Evolutionary conservation across 2,113 vertebrate genomes (phyloP).

Genomic region (Murina feae): DNA sequence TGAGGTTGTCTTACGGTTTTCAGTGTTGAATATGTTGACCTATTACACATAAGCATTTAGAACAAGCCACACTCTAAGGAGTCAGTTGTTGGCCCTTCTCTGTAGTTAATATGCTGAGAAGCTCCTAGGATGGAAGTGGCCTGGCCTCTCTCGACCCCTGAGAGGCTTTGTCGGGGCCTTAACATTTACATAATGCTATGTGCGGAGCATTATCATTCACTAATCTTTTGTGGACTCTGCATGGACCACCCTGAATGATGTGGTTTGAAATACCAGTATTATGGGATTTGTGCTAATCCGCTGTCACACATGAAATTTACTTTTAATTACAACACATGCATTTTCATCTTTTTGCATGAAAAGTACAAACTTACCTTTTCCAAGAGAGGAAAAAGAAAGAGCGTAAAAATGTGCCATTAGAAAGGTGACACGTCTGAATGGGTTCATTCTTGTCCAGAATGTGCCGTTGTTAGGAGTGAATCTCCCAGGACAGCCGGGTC

Average conservation of each 20-base stretch:
- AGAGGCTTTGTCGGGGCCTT: not conserved
- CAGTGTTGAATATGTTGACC: not conserved
- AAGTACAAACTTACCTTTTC: constrained; percentile 12
- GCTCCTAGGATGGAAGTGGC: not conserved
- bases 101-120: not conserved
- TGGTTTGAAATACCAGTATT: constrained; percentile 51
- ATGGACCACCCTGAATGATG: constrained; percentile 50
- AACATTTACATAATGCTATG: constrained; percentile 37
- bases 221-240: constrained; percentile 54
- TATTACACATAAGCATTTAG: not conserved
- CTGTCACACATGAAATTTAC: constrained; percentile 68
- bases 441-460: not conserved
- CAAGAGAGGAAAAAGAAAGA: not conserved
- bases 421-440: not conserved
- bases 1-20: not conserved
- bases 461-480: not conserved
- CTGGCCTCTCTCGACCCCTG: not conserved
- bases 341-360: constrained; percentile 60
- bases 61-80: not conserved
- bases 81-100: not conserved
- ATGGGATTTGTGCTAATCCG: constrained; percentile 66
- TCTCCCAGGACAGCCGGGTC: not conserved
- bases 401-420: not conserved
- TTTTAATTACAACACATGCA: constrained; percentile 67
- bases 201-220: constrained; percentile 48